Conservation (phyloP, 2,113 vertebrate genomes). For the Potamarius usumacintae region DNA sequence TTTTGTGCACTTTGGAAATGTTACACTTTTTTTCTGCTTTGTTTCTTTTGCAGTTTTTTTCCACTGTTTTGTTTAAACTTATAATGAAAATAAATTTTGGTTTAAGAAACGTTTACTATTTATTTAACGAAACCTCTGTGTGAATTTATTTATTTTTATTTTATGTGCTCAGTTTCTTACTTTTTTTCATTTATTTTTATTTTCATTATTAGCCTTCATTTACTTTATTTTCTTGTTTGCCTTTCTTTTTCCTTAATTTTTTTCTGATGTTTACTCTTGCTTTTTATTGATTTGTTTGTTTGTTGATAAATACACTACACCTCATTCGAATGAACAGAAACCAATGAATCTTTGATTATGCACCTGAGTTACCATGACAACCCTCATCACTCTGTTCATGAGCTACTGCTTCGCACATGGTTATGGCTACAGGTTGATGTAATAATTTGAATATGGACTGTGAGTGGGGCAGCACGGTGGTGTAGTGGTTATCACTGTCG, state of each 20-base stretch:
- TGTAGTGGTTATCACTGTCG: no score
- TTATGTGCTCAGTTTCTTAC: background rate
- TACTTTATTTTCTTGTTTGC: background rate
- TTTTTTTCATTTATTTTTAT: background rate
- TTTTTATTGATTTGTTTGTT: background rate
- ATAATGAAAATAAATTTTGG: slow-evolving; percentile 77
- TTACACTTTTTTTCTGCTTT: slow-evolving; percentile 65
- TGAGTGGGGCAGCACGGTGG: no score
- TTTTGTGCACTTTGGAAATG: slow-evolving; percentile 65
- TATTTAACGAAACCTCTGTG: background rate
- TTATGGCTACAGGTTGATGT: background rate
- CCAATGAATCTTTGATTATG: background rate
- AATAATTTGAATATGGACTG: background rate
- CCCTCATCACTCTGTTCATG: background rate
- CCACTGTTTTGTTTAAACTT: slow-evolving; percentile 67
- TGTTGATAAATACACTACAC: background rate
- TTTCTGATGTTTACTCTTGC: background rate
- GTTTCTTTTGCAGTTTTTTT: slow-evolving; percentile 59
- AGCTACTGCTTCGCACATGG: background rate
- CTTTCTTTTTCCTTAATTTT: background rate
- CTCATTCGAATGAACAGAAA: background rate
- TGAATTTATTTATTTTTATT: slow-evolving; percentile 18
- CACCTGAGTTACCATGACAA: background rate
- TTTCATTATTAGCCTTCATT: no score
- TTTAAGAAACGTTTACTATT: slow-evolving; percentile 60